Percentiles rank a stretch among this genome's conserved stretches.
Evolutionary conservation across 1,140 invertebrate species (phyloP).

Genomic region (Mya arenaria): DNA sequence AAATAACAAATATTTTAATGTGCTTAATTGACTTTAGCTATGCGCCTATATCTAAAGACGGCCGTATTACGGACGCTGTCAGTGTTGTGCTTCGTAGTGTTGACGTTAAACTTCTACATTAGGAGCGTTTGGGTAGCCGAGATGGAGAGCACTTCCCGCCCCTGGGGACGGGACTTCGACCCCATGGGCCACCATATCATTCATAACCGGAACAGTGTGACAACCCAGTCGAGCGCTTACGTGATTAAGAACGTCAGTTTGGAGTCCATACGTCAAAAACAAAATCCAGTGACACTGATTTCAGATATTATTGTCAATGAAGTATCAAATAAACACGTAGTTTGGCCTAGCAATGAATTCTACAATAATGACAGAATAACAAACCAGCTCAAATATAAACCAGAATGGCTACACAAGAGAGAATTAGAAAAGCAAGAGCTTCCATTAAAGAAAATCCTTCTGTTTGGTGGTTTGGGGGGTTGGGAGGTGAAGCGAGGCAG

Average conservation of each 20-base stretch:
- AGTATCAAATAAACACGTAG: background rate
- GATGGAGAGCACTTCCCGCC: background rate
- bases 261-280: too few species aligned
- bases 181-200: background rate
- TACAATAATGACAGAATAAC: slow-evolving; percentile 64
- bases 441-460: slow-evolving; percentile 68
- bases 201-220: too few species aligned
- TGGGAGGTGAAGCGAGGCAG: slow-evolving; percentile 52
- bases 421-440: slow-evolving; percentile 10
- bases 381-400: slow-evolving; percentile 65
- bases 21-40: too few species aligned
- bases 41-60: slow-evolving; percentile 56
- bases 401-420: slow-evolving; percentile 5
- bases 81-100: slow-evolving; percentile 29
- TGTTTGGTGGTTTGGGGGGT: slow-evolving; percentile 56
- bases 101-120: slow-evolving; percentile 63
- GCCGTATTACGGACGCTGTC: slow-evolving; percentile 46
- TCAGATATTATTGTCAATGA: too few species aligned
- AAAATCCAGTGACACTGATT: too few species aligned
- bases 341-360: slow-evolving; percentile 59
- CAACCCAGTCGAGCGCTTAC: too few species aligned
- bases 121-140: slow-evolving; percentile 33
- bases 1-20: too few species aligned
- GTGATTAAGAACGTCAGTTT: too few species aligned
- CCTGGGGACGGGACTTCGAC: slow-evolving; percentile 25